Evolutionary conservation across 35 echinoderm and acorn worm species (phyloP).

Genomic region (Anneissia japonica): DNA sequence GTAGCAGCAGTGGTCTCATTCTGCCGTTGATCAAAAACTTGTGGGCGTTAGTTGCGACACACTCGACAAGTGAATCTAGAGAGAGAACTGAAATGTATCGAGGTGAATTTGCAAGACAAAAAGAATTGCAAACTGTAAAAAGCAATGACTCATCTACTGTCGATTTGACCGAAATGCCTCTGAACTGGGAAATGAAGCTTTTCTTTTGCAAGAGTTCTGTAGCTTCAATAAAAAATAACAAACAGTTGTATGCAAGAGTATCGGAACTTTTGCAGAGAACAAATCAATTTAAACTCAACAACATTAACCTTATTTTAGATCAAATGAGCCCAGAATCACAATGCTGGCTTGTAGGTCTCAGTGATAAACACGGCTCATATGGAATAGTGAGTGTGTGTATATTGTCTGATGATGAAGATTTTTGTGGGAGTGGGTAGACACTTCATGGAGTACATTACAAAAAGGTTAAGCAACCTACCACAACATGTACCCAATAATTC

Average conservation of each 20-base stretch:
- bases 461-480: background rate
- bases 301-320: background rate
- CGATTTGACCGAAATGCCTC: background rate
- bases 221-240: background rate
- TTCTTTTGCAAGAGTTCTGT: background rate
- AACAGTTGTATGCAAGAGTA: background rate
- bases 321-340: background rate
- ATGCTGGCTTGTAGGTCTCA: constrained; percentile 1
- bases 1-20: background rate
- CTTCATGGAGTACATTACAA: background rate
- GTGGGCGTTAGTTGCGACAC: background rate
- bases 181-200: constrained; percentile 10
- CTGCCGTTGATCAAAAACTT: constrained; percentile 1
- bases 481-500: background rate
- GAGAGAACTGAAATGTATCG: constrained; percentile 2
- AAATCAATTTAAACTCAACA: constrained; percentile 15
- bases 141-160: background rate
- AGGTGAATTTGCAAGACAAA: background rate
- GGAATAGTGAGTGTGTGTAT: constrained; percentile 7
- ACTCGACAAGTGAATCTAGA: background rate
- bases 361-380: constrained; percentile 1
- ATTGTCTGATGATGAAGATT: background rate
- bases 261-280: constrained; percentile 10
- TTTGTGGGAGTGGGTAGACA: background rate
- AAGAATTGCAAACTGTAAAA: background rate